Base-by-base conservation (phyloP, 2,797 vertebrate species). In the Pangasius larnaudii region DNA sequence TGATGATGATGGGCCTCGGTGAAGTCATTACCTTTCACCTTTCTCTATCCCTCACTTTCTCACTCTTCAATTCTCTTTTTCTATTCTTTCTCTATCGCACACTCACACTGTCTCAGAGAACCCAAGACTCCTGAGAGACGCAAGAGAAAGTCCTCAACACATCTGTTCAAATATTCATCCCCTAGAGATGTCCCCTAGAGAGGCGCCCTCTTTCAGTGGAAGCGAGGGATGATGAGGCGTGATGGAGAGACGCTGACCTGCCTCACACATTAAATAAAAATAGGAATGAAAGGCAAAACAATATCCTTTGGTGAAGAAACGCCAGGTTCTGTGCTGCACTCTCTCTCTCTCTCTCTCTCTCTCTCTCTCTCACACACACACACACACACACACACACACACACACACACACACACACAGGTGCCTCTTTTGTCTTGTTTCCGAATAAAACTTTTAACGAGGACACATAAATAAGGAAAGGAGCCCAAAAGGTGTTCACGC, bases 11-110 rank as follows among this genome's bases (percentile, higher is more conserved):
- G 84, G 86, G 58, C 42, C 85, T 87, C 84, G 84, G 87, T 91
- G 91, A 90, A 90, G 89, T 90, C 74, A 75, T 88, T 90, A 90
- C 89, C 84, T 78, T n/a, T 58, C 27, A 0, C n/a, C 27, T 22
- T n/a, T 81, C 63, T 71, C 53, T 59, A 39, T 81, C 63, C 49
- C 36, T 72, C 65, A 71, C 78, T 82, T 51, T 42, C 46, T 46
- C 65, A 19, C n/a, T 27, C 46, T 18, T 24, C 69, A 71, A 8
- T 51, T 61, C 33, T 75, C 85, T n/a, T 46, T n/a, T 30, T 33
- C 27, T 49, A 56, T 27, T 33, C 18, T 27, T 30, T 33, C 8
- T 33, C 72, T 27, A 24, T 77, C 19, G 13, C 58, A 39, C 10
- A 9, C 33, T 36, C 14, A 10, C 22, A 74, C 22, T 27, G 7